Evolutionary conservation across 2,113 vertebrate species (phyloP).

Genomic region (Nycticorax nycticorax): DNA sequence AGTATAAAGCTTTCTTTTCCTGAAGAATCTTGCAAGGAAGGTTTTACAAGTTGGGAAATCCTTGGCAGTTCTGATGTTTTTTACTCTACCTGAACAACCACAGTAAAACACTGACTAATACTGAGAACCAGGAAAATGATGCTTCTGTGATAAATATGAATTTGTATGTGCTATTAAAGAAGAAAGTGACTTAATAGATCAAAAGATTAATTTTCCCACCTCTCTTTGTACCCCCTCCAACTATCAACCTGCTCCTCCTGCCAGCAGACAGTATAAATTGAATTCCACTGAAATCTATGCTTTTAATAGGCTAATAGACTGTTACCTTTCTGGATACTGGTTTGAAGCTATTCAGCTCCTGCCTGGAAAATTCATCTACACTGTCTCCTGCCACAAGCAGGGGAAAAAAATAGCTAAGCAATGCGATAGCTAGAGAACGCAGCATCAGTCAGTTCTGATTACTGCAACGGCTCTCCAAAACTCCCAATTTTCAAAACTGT

Average conservation of each 20-base stretch:
- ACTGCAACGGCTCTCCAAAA: background rate
- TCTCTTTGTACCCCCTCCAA: background rate
- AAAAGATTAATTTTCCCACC: constrained; percentile 30
- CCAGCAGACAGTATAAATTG: constrained; percentile 19
- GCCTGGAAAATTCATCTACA: constrained; percentile 24
- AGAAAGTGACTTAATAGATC: constrained; percentile 39
- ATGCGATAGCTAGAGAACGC: background rate
- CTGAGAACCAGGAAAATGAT: background rate
- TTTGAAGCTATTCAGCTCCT: background rate
- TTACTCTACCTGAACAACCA: background rate
- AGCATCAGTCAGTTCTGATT: background rate
- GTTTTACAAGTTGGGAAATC: background rate
- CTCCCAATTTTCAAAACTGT: background rate
- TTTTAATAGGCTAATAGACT: background rate
- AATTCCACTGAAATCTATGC: background rate
- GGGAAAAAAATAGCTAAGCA: background rate
- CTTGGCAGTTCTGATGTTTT: background rate
- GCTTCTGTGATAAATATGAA: background rate
- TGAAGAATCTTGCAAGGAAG: background rate
- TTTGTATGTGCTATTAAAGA: background rate
- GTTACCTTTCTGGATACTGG: background rate
- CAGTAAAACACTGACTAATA: background rate
- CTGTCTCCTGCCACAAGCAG: background rate
- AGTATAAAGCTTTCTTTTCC: background rate
- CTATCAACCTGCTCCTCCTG: background rate